These are phyloP conservation scores for Sinotaia quadrata DNA, from an alignment of 2,888 invertebrate species.

Conservation along the genomic window DNA sequence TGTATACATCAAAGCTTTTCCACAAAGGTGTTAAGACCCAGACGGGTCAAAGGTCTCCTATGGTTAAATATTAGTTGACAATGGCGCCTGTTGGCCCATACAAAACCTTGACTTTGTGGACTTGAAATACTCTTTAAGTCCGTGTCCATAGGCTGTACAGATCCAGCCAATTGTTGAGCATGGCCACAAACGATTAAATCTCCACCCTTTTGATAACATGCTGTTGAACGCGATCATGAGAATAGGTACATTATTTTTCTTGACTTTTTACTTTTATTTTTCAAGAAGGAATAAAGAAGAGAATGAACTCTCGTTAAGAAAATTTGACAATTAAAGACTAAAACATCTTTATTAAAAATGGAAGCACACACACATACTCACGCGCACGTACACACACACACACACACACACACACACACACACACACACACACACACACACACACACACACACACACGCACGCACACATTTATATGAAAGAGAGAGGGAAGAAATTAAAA, in stretches of 20 bases:
- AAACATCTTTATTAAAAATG: background rate
- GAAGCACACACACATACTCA: background rate
- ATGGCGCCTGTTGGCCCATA: constrained; percentile 11
- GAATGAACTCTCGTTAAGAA: too few relatives aligned
- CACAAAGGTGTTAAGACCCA: constrained; percentile 11
- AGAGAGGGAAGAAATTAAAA: too few relatives aligned
- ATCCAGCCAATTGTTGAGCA: background rate
- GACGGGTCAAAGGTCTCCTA: constrained; percentile 16
- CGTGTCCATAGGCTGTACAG: background rate
- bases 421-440: constrained; percentile 19
- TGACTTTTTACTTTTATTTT: too few relatives aligned
- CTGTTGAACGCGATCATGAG: constrained; percentile 3
- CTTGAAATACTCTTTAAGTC: background rate
- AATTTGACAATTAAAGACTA: background rate
- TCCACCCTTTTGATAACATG: background rate
- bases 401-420: constrained; percentile 12
- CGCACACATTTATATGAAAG: too few relatives aligned
- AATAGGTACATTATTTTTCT: too few relatives aligned
- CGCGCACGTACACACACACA: background rate
- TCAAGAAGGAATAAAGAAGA: too few relatives aligned
- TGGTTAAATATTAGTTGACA: constrained; percentile 21
- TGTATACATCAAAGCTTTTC: constrained; percentile 25
- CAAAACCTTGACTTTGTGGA: background rate
- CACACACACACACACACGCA: too few relatives aligned
- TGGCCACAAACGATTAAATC: background rate